A percentile compares a stretch with the other conserved stretches of the same genome.
Conservation (phyloP, 2,113 vertebrate species). For the Peucedramus taeniatus region DNA sequence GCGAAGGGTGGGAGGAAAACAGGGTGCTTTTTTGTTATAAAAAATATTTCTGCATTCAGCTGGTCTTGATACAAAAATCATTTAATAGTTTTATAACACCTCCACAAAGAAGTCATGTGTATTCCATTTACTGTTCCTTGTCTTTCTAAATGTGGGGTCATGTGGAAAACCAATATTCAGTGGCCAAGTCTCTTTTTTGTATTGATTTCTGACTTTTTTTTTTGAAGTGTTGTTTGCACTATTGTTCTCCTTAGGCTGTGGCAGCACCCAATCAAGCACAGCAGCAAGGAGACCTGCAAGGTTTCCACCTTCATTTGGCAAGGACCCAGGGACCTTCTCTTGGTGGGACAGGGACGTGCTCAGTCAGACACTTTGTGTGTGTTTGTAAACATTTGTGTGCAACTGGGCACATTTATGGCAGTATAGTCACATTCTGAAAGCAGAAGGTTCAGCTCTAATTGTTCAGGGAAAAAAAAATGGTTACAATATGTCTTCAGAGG, state of each 20-base stretch:
- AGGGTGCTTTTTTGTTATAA: background rate
- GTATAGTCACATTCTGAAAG: background rate
- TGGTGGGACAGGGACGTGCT: background rate
- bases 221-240: background rate
- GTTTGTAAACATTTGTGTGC: background rate
- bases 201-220: background rate
- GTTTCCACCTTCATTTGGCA: background rate
- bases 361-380: background rate
- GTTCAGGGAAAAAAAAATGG: background rate
- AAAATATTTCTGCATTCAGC: background rate
- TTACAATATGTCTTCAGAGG: background rate
- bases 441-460: background rate
- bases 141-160: accelerated
- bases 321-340: background rate
- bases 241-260: background rate
- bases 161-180: background rate
- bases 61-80: background rate
- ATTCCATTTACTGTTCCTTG: background rate
- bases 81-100: background rate
- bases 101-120: background rate
- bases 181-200: background rate
- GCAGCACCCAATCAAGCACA: background rate
- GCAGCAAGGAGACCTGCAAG: background rate
- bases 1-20: background rate
- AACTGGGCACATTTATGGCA: accelerated